These are phyloP conservation scores for Caranx ignobilis DNA, from an alignment of 2,113 vertebrate species.

Conservation along the genomic window DNA sequence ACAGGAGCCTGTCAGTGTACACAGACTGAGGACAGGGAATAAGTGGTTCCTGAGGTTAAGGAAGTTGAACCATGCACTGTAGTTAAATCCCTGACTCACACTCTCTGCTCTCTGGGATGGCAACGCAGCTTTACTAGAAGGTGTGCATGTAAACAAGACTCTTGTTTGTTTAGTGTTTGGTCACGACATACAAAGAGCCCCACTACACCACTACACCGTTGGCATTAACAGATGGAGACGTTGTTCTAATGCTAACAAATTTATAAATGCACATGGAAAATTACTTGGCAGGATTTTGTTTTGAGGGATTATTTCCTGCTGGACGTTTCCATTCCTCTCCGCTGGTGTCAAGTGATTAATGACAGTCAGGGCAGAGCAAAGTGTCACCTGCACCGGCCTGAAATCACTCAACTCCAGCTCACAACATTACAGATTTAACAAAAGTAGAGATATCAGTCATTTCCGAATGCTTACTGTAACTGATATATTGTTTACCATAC, in stretches of 20 bases:
- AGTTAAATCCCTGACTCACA: conserved; percentile 31
- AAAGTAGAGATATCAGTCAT: not conserved
- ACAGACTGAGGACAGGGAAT: conserved; percentile 25
- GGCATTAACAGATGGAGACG: not conserved
- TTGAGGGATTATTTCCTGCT: conserved; percentile 49
- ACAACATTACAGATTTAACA: not conserved
- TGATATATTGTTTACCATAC: not conserved
- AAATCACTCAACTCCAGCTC: not conserved
- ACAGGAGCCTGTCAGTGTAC: conserved; percentile 23
- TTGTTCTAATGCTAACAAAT: not conserved
- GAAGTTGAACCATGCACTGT: conserved; percentile 20
- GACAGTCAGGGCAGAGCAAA: conserved; percentile 1
- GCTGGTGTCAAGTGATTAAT: conserved; percentile 40
- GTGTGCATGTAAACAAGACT: conserved; percentile 27
- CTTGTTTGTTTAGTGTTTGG: conserved; percentile 3
- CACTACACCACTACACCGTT: too few relatives aligned
- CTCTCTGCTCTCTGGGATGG: conserved; percentile 12
- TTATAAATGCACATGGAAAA: conserved; percentile 8
- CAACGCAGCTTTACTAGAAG: conserved; percentile 17
- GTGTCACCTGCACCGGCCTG: conserved; percentile 11
- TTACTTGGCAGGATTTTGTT: conserved; percentile 39
- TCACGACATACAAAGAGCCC: not conserved
- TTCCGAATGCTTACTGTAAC: not conserved
- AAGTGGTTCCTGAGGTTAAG: conserved; percentile 43
- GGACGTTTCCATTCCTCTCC: conserved; percentile 46